Base-by-base conservation (phyloP, 1,140 invertebrate genomes). In the Andrena cerasifolii region DNA sequence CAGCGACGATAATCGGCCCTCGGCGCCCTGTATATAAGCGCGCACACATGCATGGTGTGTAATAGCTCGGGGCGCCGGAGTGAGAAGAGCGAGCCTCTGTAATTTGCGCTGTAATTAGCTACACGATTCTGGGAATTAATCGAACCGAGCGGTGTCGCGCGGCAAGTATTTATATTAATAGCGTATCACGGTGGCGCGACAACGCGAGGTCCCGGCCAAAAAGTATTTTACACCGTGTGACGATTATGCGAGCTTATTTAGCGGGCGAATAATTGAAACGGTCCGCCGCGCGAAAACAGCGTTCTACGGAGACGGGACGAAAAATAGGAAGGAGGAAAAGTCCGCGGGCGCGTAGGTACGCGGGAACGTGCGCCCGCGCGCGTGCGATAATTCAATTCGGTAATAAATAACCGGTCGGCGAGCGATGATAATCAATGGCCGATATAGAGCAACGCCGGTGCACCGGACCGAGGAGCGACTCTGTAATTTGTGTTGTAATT, bases 401-500 rank as follows among this genome's bases (percentile, higher is more conserved):
- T 47, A 54, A 74, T 65, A 73, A 79, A 74, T 65, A 63, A 70
- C 66, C 51, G 59, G 62, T 16, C 18, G 24, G 26, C n/a, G 10
- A 51, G 61, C 49, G 33, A 62, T 68, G 56, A 79, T 79, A 83
- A 83, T 83, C 76, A 56, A 79, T 79, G 72, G 36, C 18, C 54
- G 59, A 62, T 70, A 67, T 43, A 63, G 16, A 26, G 33, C 72
- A 72, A 78, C 26, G n/a, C 31, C 26, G 59, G 45, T 28, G 54
- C 62, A 79, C 26, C 12, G 72, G 58, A 63, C 43, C 77, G 58
- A 79, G 36, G 65, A 78, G 70, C 59, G 61, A 43, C 49, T 53
- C 62, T 63, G 70, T 78, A 83, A 83, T 83, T 83, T 83, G 76
- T 74, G 76, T 49, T 65, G 51, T 83, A 83, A 83, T 83, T 83